Percentiles rank a stretch among this genome's conserved stretches.
These are phyloP conservation scores for Petaurus breviceps DNA, from an alignment of 2,113 vertebrate genomes.

Conservation along the genomic window DNA sequence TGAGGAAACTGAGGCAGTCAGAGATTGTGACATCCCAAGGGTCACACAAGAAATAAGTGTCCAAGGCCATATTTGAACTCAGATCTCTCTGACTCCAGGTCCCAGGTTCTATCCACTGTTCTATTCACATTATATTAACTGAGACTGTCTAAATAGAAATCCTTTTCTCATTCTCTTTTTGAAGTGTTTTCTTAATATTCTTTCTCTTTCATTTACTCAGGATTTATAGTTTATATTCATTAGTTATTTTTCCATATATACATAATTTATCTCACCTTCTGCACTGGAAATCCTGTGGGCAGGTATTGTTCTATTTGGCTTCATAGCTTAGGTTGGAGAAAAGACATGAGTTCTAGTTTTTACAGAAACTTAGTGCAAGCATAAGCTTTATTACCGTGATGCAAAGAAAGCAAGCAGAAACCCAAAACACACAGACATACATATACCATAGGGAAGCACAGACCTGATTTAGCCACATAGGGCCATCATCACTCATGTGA, in stretches of 20 bases:
- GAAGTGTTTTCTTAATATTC: background rate
- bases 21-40: background rate
- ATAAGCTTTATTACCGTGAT: background rate
- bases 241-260: background rate
- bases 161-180: background rate
- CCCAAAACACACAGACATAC: background rate
- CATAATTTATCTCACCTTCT: background rate
- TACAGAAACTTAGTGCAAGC: background rate
- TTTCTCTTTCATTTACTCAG: background rate
- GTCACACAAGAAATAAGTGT: background rate
- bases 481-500: background rate
- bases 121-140: background rate
- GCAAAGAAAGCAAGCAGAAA: background rate
- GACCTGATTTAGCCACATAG: background rate
- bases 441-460: background rate
- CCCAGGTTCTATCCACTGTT: background rate
- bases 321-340: background rate
- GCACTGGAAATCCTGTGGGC: background rate
- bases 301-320: background rate
- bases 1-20: background rate
- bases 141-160: background rate
- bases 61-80: background rate
- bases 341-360: background rate
- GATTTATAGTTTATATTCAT: background rate
- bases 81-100: background rate